phyloP scores from a whole-genome alignment of 2,113 vertebrate species.

The Xenotilapia longispinis region DNA sequence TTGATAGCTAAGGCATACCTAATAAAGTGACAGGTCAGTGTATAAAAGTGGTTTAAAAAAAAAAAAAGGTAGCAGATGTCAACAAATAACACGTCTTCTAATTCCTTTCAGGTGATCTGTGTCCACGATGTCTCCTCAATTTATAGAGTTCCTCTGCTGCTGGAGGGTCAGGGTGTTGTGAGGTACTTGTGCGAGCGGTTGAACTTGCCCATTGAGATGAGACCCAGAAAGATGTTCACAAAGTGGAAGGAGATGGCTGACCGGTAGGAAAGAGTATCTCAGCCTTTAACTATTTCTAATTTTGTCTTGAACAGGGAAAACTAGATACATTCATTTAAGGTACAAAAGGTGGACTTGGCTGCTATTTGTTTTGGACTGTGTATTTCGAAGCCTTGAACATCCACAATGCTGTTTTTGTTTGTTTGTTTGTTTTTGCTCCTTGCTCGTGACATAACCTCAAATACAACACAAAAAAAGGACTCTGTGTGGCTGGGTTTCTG shows the following conservation, averaged over 20 bases:
- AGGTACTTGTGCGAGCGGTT: conserved; percentile 84
- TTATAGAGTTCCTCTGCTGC: conserved; percentile 87
- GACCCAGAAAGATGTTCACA: conserved; percentile 82
- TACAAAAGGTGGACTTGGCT: not conserved
- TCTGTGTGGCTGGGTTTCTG: not conserved
- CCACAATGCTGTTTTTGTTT: not conserved
- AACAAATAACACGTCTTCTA: not conserved
- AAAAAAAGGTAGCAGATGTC: not conserved
- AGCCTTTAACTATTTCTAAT: not conserved
- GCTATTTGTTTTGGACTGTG: not conserved
- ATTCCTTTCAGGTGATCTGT: conserved; percentile 83
- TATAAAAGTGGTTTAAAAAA: fast-evolving
- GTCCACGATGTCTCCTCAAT: conserved; percentile 90
- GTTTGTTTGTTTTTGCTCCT: not conserved
- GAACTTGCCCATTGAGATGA: conserved; percentile 81
- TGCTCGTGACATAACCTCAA: not conserved
- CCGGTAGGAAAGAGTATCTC: conserved; percentile 67
- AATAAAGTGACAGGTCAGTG: not conserved
- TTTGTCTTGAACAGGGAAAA: not conserved
- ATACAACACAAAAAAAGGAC: fast-evolving
- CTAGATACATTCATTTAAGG: not conserved
- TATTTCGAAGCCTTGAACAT: not conserved
- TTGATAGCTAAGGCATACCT: not conserved
- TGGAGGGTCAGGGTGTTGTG: conserved; percentile 91
- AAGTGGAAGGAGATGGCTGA: conserved; percentile 99